Evolutionary conservation across 2,797 vertebrate species (phyloP).

Genomic region (Neostethus bicornis): DNA sequence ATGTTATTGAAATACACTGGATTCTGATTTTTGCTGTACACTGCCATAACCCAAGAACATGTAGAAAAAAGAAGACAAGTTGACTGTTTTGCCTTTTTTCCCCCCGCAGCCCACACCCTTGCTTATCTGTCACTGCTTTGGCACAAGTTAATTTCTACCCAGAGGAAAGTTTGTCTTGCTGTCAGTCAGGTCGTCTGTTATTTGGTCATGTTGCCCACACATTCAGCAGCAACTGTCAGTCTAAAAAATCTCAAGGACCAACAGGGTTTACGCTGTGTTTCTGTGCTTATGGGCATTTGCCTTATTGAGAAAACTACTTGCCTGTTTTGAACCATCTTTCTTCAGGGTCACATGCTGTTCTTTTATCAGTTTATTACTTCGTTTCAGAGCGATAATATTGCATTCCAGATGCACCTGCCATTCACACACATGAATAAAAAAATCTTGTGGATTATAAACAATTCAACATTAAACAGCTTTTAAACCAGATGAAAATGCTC

Average conservation of each 20-base stretch:
- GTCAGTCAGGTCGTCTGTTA: slow-evolving; percentile 2
- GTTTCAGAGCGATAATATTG: no score
- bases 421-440: neutral
- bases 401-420: neutral
- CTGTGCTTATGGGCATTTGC: neutral
- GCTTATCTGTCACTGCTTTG: slow-evolving; percentile 9
- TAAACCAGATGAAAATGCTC: no score
- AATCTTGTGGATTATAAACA: neutral
- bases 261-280: neutral
- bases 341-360: neutral
- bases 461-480: no score
- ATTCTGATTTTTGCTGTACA: neutral
- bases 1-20: no score
- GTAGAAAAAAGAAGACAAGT: neutral
- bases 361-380: no score
- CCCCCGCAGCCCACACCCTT: slow-evolving; percentile 3
- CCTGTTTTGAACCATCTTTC: neutral
- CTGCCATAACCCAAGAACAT: neutral
- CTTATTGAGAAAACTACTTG: neutral
- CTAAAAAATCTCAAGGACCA: neutral
- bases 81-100: slow-evolving; percentile 5
- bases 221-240: slow-evolving; percentile 5
- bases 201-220: slow-evolving; percentile 7
- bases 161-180: slow-evolving; percentile 21
- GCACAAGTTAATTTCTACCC: slow-evolving; percentile 16